Evolutionary conservation across 2,113 vertebrate genomes (phyloP).

Genomic region (Todiramphus chloris): DNA sequence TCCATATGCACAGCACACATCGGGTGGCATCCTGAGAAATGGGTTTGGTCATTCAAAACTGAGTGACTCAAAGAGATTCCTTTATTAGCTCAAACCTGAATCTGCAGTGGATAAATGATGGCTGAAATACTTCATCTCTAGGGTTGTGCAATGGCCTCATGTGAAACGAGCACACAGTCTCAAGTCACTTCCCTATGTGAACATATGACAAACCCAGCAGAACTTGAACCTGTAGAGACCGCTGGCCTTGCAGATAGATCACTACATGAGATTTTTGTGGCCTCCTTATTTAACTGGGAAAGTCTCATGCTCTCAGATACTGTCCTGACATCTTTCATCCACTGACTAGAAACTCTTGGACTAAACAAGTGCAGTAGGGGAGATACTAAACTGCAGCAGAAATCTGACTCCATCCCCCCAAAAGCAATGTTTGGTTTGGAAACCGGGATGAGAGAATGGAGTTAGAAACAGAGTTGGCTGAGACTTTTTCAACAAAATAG

Average conservation of each 20-base stretch:
- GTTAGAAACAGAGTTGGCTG: conserved; percentile 52
- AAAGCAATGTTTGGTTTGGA: conserved; percentile 54
- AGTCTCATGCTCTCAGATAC: background rate
- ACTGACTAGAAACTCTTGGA: background rate
- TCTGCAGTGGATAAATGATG: background rate
- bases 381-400: conserved; percentile 23
- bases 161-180: background rate
- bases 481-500: conserved; percentile 30
- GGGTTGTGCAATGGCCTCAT: background rate
- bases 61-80: background rate
- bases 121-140: background rate
- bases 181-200: background rate
- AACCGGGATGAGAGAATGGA: conserved; percentile 23
- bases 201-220: conserved; percentile 2
- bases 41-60: background rate
- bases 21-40: conserved; percentile 5
- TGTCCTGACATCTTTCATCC: background rate
- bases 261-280: background rate
- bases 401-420: conserved; percentile 11
- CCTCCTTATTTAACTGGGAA: conserved; percentile 1
- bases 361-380: background rate
- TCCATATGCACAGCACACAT: background rate
- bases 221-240: conserved; percentile 1
- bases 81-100: conserved; percentile 6
- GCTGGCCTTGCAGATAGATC: background rate